Base-by-base conservation (phyloP, 64 coral and sea anemone species). In the Pocillopora verrucosa region DNA sequence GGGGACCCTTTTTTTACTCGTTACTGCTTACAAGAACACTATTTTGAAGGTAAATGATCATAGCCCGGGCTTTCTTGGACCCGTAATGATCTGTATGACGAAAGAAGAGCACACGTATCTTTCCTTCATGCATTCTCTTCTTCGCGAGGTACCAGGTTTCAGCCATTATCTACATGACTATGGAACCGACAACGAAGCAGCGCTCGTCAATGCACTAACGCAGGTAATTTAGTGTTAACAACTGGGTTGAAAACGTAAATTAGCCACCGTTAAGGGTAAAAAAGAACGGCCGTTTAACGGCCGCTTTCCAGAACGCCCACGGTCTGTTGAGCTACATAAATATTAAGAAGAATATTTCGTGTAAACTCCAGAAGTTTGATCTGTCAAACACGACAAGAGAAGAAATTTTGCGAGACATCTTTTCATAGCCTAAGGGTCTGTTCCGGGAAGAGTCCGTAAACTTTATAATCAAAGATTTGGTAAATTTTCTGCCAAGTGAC, bases 11-110 rank as follows among this genome's bases (percentile, higher is more conserved):
- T 89, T 61, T 61, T 25, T 78, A 13, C 63, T 88, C 15, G 74
- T 88, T 19, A 58, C 74, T 38, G 65, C 87, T 6, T 78, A 78
- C 74, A 78, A 65, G 60, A 89, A 89, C 35, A 89, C 87, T 36
- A 25, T 38, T 14, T 89, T 75, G 13, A 77, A 74, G 78, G 24
- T 69, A 61, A 64, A 69, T 11, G 87, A 76, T 37, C 87, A 79
- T 7, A 60, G 87, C 25, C 58, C 59, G 0, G 34, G 74, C 63
- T 62, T 89, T 10, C 60, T 79, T 5, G 75, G 87, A 16, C 87
- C 75, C 4, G 34, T 89, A 36, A 88, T 88, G 74, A 58, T 88
- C 25, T 88, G 87, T 88, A 88, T 41, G 62, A 16, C 41, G 11
- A 89, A 79, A 15, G 76, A 89, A 60, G 41, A 79, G 78, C 3